A percentile compares a stretch with the other conserved stretches of the same genome.
Conservation (phyloP, 2,888 invertebrate species). For the Phytoseiulus persimilis region DNA sequence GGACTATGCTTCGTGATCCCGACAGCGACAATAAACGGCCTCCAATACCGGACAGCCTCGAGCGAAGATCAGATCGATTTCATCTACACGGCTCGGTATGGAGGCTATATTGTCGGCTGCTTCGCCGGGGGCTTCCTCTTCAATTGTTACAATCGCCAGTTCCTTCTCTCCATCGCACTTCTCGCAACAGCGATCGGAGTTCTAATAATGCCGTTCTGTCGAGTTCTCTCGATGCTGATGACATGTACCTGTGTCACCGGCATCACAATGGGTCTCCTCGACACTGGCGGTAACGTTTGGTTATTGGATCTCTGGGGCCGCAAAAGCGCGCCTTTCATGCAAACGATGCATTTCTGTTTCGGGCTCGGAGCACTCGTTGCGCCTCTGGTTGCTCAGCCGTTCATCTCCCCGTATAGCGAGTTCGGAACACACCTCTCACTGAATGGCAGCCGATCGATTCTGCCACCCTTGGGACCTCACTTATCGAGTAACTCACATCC, state of each 20-base stretch:
- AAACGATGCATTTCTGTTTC: constrained; percentile 53
- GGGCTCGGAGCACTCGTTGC: constrained; percentile 53
- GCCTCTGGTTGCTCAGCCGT: constrained; percentile 52
- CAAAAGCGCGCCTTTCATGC: constrained; percentile 52
- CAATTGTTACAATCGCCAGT: constrained; percentile 49
- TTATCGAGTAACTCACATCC: neutral
- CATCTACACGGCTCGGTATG: constrained; percentile 51
- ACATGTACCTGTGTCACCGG: constrained; percentile 50
- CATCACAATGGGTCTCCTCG: constrained; percentile 51
- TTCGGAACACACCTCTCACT: neutral
- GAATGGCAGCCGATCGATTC: neutral
- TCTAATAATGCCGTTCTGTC: constrained; percentile 51
- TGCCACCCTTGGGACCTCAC: constrained; percentile 36
- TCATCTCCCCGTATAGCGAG: constrained; percentile 46
- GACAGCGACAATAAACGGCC: constrained; percentile 45
- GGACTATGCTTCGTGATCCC: constrained; percentile 52
- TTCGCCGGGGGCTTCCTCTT: constrained; percentile 47
- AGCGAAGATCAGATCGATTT: constrained; percentile 50
- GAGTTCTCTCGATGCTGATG: constrained; percentile 48
- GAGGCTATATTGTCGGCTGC: constrained; percentile 51
- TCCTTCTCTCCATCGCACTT: constrained; percentile 50
- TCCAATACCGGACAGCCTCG: constrained; percentile 47
- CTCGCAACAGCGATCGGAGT: constrained; percentile 50
- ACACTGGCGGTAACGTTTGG: constrained; percentile 52
- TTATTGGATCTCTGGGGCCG: constrained; percentile 49